Base-by-base conservation (phyloP, 1,140 invertebrate species). In the Antheraea pernyi region DNA sequence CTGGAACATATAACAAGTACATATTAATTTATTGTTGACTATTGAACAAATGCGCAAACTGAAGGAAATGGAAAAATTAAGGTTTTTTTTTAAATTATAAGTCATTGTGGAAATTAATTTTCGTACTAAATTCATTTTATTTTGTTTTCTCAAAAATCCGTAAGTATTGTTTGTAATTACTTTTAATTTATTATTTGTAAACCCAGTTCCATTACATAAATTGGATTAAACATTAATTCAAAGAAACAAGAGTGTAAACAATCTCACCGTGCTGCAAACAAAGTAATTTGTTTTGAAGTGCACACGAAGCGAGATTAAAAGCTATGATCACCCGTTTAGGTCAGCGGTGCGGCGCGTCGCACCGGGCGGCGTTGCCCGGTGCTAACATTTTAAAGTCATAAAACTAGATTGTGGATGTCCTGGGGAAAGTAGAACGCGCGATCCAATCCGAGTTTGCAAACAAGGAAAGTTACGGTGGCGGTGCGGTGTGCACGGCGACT, bases 381-480 rank as follows among this genome's bases (percentile, higher is more conserved):
- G 78, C 84, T 76, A 84, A 85, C 76, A 82, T 88, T 91, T 89
- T 85, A 86, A 89, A 91, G 85, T 86, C 84, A 89, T 91, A 89
- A 92, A 91, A 92, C 78, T 89, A 87, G 81, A 89, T 89, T 88
- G 84, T 83, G 83, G 80, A 86, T 85, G 79, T 89, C 84, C 82
- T 80, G 73, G 80, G 80, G 85, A 91, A 91, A 92, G 86, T 91
- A 85, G 88, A 86, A 84, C 88, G 84, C 84, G 81, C 82, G 83
- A 90, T 90, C 84, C 87, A 92, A 92, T 92, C 87, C 80, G 78
- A 91, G 88, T 92, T 91, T 86, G 85, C 89, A 92, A 92, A 92
- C 88, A 91, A 90, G 88, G 82, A 87, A 89, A 89, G 89, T 91
- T 89, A 85, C 75, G 79, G 78, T 76, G 77, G 75, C 73, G 77